phyloP scores from a whole-genome alignment of 2,797 vertebrate species.

The Sebastes hubbsi region DNA sequence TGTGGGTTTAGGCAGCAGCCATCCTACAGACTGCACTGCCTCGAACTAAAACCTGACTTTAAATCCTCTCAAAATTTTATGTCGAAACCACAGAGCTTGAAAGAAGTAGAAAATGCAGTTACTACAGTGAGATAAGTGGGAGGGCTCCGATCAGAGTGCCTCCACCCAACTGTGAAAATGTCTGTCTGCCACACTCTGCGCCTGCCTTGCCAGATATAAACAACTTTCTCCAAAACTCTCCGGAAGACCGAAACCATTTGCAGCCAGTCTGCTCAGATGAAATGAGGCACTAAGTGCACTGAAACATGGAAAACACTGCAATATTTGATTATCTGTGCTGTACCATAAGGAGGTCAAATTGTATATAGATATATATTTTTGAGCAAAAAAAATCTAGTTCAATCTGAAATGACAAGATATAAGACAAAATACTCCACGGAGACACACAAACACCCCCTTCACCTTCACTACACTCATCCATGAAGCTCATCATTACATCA shows the following conservation, averaged over 20 bases:
- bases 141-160: constrained; percentile 30
- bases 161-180: constrained; percentile 54
- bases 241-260: background rate
- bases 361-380: background rate
- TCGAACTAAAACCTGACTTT: background rate
- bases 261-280: background rate
- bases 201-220: constrained; percentile 23
- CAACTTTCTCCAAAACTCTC: constrained; percentile 10
- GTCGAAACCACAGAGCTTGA: constrained; percentile 41
- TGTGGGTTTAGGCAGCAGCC: background rate
- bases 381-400: background rate
- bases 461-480: too few relatives aligned
- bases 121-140: constrained; percentile 35
- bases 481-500: background rate
- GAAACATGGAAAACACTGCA: background rate
- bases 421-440: background rate
- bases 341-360: background rate
- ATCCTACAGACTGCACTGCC: background rate
- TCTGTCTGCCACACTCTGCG: constrained; percentile 16
- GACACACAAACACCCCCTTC: background rate
- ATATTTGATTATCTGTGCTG: constrained; percentile 2
- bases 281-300: constrained; percentile 19
- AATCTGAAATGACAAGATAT: background rate
- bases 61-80: constrained; percentile 23
- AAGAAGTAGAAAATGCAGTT: constrained; percentile 35